These are phyloP conservation scores for Gnatocerus cornutus DNA, from an alignment of 2,888 invertebrate species.

Conservation along the genomic window DNA sequence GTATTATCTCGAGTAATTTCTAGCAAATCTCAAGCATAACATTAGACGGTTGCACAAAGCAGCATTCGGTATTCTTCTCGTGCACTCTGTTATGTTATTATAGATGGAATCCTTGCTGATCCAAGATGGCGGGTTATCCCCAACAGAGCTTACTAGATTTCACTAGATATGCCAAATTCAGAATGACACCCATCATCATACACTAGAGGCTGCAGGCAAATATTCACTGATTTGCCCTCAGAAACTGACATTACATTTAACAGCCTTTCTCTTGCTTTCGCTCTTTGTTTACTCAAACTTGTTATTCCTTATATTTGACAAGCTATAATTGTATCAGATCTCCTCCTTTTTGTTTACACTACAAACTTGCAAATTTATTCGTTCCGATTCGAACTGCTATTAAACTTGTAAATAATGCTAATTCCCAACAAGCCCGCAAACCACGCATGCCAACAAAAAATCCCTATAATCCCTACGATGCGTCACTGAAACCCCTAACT, in stretches of 20 bases:
- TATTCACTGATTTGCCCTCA: slow-evolving; percentile 36
- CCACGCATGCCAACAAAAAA: slow-evolving; percentile 40
- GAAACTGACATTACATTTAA: slow-evolving; percentile 41
- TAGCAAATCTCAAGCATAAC: slow-evolving; percentile 20
- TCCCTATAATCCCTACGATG: slow-evolving; percentile 27
- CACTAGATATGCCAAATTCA: slow-evolving; percentile 33
- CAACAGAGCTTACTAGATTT: slow-evolving; percentile 29
- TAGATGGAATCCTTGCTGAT: slow-evolving; percentile 40
- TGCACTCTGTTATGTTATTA: slow-evolving; percentile 41
- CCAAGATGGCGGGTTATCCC: slow-evolving; percentile 18
- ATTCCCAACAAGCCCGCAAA: slow-evolving; percentile 36
- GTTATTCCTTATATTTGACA: slow-evolving; percentile 37
- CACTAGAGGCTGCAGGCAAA: slow-evolving; percentile 22
- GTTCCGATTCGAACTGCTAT: slow-evolving; percentile 38
- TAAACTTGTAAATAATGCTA: slow-evolving; percentile 46
- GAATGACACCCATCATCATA: slow-evolving; percentile 29
- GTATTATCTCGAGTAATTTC: slow-evolving; percentile 36
- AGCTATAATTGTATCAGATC: slow-evolving; percentile 45
- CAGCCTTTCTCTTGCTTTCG: slow-evolving; percentile 2
- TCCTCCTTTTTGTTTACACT: slow-evolving; percentile 40
- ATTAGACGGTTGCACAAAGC: slow-evolving; percentile 24
- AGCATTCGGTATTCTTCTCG: slow-evolving; percentile 38
- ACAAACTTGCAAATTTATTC: slow-evolving; percentile 48
- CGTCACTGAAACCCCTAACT: slow-evolving; percentile 33
- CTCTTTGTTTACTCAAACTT: slow-evolving; percentile 30